Evolutionary conservation across 1,140 invertebrate species (phyloP).

Genomic region (Halictus rubicundus): DNA sequence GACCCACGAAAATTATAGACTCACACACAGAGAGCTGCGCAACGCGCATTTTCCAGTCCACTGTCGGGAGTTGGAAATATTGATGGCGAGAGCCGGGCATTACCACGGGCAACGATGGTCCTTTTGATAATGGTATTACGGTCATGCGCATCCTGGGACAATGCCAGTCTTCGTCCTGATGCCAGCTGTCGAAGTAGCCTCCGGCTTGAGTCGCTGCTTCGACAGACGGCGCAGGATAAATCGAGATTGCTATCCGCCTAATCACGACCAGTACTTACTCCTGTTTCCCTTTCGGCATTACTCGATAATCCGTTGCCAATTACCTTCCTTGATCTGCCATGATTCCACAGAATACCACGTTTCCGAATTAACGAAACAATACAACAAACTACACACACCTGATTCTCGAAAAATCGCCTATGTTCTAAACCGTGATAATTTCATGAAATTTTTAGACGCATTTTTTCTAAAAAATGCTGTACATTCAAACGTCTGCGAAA

Average conservation of each 20-base stretch:
- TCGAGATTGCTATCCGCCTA: conserved; percentile 62
- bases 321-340: background rate
- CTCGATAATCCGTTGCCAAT: conserved; percentile 37
- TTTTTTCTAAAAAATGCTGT: too few relatives aligned
- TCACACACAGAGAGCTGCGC: background rate
- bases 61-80: background rate
- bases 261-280: conserved; percentile 54
- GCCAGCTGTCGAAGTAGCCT: conserved; percentile 39
- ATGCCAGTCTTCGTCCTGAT: conserved; percentile 14
- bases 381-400: too few relatives aligned
- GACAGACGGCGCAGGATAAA: conserved; percentile 51
- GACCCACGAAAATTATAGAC: background rate
- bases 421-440: too few relatives aligned
- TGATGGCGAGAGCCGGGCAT: background rate
- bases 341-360: too few relatives aligned
- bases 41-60: background rate
- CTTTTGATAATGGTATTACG: conserved; percentile 14
- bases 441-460: too few relatives aligned
- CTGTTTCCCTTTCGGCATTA: conserved; percentile 40
- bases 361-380: too few relatives aligned
- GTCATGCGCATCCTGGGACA: background rate
- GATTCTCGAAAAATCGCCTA: too few relatives aligned
- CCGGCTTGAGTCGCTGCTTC: conserved; percentile 4
- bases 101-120: background rate
- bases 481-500: too few relatives aligned